Evolutionary conservation across 2,113 vertebrate species (phyloP).

Genomic region (Varanus salvator): DNA sequence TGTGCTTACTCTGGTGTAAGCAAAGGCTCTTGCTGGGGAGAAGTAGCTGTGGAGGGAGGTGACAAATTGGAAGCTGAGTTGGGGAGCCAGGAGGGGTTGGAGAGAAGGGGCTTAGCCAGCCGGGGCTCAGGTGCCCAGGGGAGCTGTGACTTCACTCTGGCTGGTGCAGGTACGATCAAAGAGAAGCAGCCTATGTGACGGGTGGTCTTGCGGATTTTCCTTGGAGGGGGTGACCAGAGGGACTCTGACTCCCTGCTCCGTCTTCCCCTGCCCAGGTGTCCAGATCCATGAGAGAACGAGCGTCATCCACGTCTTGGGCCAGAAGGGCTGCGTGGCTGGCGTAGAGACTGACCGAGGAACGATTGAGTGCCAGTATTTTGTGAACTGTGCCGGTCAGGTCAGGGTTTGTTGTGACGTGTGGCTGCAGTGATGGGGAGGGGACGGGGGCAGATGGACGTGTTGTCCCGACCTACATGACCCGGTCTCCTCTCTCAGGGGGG

Average conservation of each 20-base stretch:
- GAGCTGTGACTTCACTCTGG: no score
- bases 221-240: not conserved
- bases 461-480: not conserved
- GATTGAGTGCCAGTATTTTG: slow-evolving; percentile 93
- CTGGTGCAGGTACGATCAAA: no score
- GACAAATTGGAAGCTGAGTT: no score
- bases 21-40: no score
- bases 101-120: no score
- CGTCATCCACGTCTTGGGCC: slow-evolving; percentile 88
- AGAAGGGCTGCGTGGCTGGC: slow-evolving; percentile 86
- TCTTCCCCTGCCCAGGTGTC: slow-evolving; percentile 80
- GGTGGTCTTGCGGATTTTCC: not conserved
- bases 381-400: slow-evolving; percentile 98
- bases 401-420: slow-evolving; percentile 9
- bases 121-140: no score
- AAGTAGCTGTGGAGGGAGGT: no score
- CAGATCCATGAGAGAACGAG: slow-evolving; percentile 90
- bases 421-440: not conserved
- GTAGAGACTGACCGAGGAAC: slow-evolving; percentile 93
- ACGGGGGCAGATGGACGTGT: no score
- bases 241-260: not conserved
- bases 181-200: not conserved
- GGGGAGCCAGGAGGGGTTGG: no score
- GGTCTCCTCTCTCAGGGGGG: not conserved
- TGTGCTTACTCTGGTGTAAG: no score